These are phyloP conservation scores for Chaetops frenatus DNA, from an alignment of 2,113 vertebrate species.

Conservation along the genomic window DNA sequence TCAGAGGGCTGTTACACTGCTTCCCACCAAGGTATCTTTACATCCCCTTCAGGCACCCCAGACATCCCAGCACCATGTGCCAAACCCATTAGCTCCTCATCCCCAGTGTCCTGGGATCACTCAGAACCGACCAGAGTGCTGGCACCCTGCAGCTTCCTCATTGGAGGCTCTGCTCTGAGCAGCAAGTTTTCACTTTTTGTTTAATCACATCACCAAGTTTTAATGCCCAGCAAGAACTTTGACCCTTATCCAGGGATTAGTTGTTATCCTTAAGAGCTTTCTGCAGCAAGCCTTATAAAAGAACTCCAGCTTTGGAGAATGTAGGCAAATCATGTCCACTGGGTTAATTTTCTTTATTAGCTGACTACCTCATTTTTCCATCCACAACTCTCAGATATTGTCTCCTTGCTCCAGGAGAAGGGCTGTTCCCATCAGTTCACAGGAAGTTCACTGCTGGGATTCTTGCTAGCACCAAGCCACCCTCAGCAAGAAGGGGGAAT, in stretches of 20 bases:
- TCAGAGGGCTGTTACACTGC: not conserved
- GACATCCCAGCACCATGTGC: not conserved
- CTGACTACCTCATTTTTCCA: not conserved
- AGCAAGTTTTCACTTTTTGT: constrained; percentile 22
- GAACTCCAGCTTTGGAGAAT: constrained; percentile 6
- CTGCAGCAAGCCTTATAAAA: not conserved
- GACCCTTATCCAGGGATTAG: constrained; percentile 49
- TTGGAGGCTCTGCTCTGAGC: not conserved
- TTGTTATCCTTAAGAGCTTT: constrained; percentile 47
- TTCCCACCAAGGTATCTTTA: not conserved
- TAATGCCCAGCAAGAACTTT: constrained; percentile 50
- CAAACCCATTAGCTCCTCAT: constrained; percentile 32
- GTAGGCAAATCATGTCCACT: not conserved
- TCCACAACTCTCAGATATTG: not conserved
- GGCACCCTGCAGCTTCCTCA: not conserved
- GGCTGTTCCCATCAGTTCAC: not conserved
- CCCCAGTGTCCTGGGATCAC: not conserved
- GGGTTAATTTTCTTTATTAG: constrained; percentile 53
- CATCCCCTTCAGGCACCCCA: not conserved
- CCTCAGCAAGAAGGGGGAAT: not conserved
- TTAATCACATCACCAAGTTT: constrained; percentile 37
- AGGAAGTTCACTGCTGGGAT: not conserved
- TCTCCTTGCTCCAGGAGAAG: not conserved
- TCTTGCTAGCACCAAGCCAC: not conserved
- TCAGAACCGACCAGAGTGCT: not conserved